Evolutionary conservation across 1,140 invertebrate species (phyloP).

Genomic region (Camponotus vicinus): DNA sequence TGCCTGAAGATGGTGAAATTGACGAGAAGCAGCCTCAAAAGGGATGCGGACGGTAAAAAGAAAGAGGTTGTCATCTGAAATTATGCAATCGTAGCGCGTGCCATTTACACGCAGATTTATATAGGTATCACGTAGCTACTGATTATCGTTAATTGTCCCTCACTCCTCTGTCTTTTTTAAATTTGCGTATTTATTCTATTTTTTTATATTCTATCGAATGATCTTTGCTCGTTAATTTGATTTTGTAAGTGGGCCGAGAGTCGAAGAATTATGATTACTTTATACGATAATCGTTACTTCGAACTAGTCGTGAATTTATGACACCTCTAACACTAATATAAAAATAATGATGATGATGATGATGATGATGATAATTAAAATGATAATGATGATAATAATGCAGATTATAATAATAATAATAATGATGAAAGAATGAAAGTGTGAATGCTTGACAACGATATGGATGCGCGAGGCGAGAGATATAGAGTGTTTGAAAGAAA

Average conservation of each 20-base stretch:
- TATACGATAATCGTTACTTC: conserved; percentile 66
- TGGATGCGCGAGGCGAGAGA: conserved; percentile 5
- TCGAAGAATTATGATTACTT: conserved; percentile 58
- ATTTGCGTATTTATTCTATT: conserved; percentile 82
- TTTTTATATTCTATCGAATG: conserved; percentile 69
- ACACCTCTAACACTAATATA: conserved; percentile 44
- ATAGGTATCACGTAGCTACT: conserved; percentile 40
- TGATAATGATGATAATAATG: conserved; percentile 27
- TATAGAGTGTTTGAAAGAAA: conserved; percentile 26
- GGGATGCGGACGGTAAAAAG: conserved; percentile 35
- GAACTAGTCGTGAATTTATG: conserved; percentile 73
- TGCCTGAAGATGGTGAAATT: conserved; percentile 23
- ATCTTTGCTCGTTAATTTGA: conserved; percentile 39
- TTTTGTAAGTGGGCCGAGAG: conserved; percentile 52
- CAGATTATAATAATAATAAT: conserved; percentile 23
- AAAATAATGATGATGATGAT: conserved; percentile 39
- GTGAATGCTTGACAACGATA: conserved; percentile 44
- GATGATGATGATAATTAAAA: conserved; percentile 19
- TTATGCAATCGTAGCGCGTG: conserved; percentile 34
- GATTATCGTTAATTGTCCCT: conserved; percentile 52
- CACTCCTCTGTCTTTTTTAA: conserved; percentile 72
- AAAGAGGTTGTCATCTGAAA: conserved; percentile 37
- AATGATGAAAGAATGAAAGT: conserved; percentile 45
- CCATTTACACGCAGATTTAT: background rate
- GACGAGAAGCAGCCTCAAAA: conserved; percentile 40